These are phyloP conservation scores for Halcyon malimbica DNA, from an alignment of 2,113 vertebrate genomes.

Conservation along the genomic window DNA sequence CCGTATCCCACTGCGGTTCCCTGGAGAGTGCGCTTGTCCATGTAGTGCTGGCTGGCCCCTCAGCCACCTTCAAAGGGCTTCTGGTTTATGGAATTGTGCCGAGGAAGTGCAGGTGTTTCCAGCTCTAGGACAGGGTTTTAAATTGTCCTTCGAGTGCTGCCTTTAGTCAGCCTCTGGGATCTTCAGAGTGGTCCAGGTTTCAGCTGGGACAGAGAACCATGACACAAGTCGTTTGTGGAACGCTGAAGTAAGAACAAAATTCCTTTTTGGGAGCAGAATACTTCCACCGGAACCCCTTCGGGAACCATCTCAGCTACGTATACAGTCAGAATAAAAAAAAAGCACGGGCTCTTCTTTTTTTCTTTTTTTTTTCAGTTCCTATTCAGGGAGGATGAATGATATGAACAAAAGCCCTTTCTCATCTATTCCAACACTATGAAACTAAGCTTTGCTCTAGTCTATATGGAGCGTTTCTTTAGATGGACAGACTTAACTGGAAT, in stretches of 20 bases:
- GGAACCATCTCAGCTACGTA: not conserved
- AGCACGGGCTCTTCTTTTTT: too few species aligned
- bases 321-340: not conserved
- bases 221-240: not conserved
- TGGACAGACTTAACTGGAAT: not conserved
- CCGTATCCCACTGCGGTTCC: fast-evolving
- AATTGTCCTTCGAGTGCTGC: not conserved
- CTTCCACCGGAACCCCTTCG: fast-evolving
- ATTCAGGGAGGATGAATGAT: not conserved
- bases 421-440: not conserved
- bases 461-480: not conserved
- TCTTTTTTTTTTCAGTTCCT: not conserved
- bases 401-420: not conserved
- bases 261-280: not conserved
- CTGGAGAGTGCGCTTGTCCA: not conserved
- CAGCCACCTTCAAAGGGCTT: fast-evolving
- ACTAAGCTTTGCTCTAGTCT: not conserved
- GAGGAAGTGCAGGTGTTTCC: not conserved
- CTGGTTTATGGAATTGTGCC: too few species aligned
- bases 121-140: not conserved
- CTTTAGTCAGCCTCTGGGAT: not conserved
- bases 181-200: not conserved
- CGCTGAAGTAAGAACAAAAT: not conserved
- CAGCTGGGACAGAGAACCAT: not conserved
- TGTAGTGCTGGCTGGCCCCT: too few species aligned